phyloP scores from a whole-genome alignment of 2,888 invertebrate genomes.

The Agrochola macilenta region DNA sequence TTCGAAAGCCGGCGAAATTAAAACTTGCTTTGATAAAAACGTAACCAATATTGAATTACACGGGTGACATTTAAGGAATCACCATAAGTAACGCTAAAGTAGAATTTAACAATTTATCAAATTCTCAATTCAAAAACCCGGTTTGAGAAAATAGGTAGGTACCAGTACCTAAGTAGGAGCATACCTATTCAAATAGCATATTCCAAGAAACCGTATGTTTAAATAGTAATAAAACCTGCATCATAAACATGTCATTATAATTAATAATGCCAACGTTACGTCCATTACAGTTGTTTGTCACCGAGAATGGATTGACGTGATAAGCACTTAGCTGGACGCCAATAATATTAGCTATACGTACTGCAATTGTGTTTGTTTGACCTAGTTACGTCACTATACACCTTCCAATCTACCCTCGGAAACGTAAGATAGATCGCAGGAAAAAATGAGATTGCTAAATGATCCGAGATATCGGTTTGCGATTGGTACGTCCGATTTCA shows the following conservation, averaged over 20 bases:
- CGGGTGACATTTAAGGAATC: neutral
- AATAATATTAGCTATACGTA: conserved; percentile 25
- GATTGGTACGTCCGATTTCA: conserved; percentile 48
- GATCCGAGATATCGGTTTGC: conserved; percentile 42
- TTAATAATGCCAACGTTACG: conserved; percentile 29
- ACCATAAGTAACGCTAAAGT: neutral
- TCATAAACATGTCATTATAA: conserved; percentile 1
- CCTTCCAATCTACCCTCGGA: conserved; percentile 13
- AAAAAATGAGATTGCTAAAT: conserved; percentile 42
- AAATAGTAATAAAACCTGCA: conserved; percentile 5
- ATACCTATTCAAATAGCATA: neutral
- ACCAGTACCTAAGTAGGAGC: neutral
- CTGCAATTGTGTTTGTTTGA: conserved; percentile 42
- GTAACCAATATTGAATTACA: neutral
- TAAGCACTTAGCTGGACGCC: conserved; percentile 39
- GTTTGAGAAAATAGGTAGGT: too few relatives aligned
- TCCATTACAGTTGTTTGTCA: conserved; percentile 45
- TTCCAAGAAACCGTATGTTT: conserved; percentile 4
- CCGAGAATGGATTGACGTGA: conserved; percentile 28
- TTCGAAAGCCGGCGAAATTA: neutral
- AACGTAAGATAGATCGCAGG: conserved; percentile 22
- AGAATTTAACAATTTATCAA: neutral
- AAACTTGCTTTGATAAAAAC: neutral
- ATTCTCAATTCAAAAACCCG: neutral
- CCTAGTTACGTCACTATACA: conserved; percentile 28